Evolutionary conservation across 2,888 invertebrate species (phyloP), one percentile per base, ranked within the genome.

Genomic region (Corbicula japonica): DNA sequence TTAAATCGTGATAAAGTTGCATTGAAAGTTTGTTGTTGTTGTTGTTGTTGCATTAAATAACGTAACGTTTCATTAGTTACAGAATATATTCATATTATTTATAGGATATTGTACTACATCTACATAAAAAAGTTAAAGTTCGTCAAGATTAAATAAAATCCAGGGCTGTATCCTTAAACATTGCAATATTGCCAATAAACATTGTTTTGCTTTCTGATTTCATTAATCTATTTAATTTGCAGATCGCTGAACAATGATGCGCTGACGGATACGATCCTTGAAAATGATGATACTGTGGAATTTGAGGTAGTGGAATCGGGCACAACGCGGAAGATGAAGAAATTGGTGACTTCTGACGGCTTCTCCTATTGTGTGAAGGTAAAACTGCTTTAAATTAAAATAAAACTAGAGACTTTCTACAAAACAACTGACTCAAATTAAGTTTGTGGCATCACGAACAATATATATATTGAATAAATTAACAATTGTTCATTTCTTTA

Each of bases 331-430:
- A 2, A 26, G 5, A 35, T 6, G 23, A 38, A 23, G 61, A 61
- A 61, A 26, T 28, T 61, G 61, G 44, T 61, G 18, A 41, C 61
- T 2, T 38, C 61, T 23, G 61, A 61, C 26, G 38, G 61, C 4
- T 38, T 23, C 18, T 61, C 61, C 2, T 38, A 61, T 26, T 35
- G 38, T 15, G 26, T 38, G 1, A 61, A 38, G 44, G 61, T 61
- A 61, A 6, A 28, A n/a, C 4, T 54, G 21, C 21, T 3, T 46
- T 23, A 46, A 3, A 46, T 46, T 8, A 4, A 18, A 8, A 4
- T 21, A 46, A 8, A 15, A 46, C 4, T 8, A 18, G n/a, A n/a
- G n/a, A 46, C 5, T 3, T 15, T 21, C 46, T 46, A 23, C 21
- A 23, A 21, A 5, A 18, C 3, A 8, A 15, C 6, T 15, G 5